Base-by-base conservation (phyloP, 2,113 vertebrate genomes). In the Daphoenositta chrysoptera region DNA sequence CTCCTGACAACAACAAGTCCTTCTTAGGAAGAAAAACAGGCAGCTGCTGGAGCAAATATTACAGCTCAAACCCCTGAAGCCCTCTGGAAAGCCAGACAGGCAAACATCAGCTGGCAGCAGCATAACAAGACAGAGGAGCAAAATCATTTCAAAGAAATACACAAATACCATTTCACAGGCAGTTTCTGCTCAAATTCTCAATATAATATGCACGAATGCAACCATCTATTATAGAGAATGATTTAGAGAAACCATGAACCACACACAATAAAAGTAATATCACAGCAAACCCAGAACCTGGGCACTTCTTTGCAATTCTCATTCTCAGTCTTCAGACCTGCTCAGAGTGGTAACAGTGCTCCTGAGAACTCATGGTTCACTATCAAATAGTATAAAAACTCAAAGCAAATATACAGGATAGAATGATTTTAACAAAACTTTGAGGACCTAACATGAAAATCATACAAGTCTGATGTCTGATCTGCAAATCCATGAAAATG, bases 21-120 rank as follows among this genome's bases (percentile, higher is more conserved):
- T 97, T 97, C 97, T 97, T 95, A 97, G 96, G 96, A 97, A 97
- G 83, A 90, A 93, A 94, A 89, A 24, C 83, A 70, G 76, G 87
- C 80, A 19, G 84, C 87, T 93, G 82, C 6, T 95, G 92, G 79
- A 96, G 93, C 35, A 94, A 90, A 94, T 48, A 65, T 31, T 76
- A 64, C 83, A 94, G 83, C 87, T 93, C 50, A 87, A 94, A 69
- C 7, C 71, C 73, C 40, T 9, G 13, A 93, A 94, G 83, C n/a
- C 58, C 50, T 89, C 73, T 71, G 80, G 66, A 94, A 96, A 94
- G 63, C 35, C 9, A 58, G 35, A 87, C 47, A 85, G 72, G 65
- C 86, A 92, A 96, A 81, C 60, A 70, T 47, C 20, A 48, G 18
- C 35, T 45, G 13, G 68, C 58, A 78, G 88, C 85, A 86, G 75